Percentiles rank a stretch among this genome's conserved stretches.
Evolutionary conservation across 2,888 invertebrate species (phyloP).

Genomic region (Brachylomia viminalis): DNA sequence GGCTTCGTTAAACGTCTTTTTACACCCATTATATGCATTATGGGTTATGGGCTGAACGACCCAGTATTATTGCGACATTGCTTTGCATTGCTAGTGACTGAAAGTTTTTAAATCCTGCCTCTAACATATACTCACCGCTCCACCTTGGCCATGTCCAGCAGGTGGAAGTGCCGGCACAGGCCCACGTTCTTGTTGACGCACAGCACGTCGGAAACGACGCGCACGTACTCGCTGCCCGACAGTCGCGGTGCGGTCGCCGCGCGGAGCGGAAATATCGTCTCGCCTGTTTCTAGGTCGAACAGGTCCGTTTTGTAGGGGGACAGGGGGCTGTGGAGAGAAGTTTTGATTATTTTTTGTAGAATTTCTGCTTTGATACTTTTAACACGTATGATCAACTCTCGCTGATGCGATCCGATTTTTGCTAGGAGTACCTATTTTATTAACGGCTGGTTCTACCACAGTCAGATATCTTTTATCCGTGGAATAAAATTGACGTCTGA

Average conservation of each 20-base stretch:
- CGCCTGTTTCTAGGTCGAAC: slow-evolving; percentile 77
- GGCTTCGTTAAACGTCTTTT: background rate
- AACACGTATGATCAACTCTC: no score
- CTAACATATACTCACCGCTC: slow-evolving; percentile 89
- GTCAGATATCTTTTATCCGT: no score
- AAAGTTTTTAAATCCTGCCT: background rate
- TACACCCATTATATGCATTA: background rate
- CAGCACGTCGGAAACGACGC: slow-evolving; percentile 95
- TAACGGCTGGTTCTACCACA: no score
- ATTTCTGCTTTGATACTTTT: no score
- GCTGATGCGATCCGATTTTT: no score
- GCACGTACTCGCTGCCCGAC: slow-evolving; percentile 79
- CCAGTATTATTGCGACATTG: background rate
- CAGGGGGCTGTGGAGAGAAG: slow-evolving; percentile 80
- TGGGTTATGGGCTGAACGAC: background rate
- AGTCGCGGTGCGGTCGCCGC: slow-evolving; percentile 62
- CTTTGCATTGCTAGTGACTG: background rate
- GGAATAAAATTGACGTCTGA: no score
- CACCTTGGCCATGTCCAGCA: slow-evolving; percentile 94
- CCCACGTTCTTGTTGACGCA: slow-evolving; percentile 98
- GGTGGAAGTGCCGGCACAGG: slow-evolving; percentile 97
- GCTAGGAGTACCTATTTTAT: no score
- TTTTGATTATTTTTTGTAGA: background rate
- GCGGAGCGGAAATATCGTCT: slow-evolving; percentile 54
- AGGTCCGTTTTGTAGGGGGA: slow-evolving; percentile 91